phyloP scores from a whole-genome alignment of 2,797 vertebrate genomes.

The Spondyliosoma cantharus region DNA sequence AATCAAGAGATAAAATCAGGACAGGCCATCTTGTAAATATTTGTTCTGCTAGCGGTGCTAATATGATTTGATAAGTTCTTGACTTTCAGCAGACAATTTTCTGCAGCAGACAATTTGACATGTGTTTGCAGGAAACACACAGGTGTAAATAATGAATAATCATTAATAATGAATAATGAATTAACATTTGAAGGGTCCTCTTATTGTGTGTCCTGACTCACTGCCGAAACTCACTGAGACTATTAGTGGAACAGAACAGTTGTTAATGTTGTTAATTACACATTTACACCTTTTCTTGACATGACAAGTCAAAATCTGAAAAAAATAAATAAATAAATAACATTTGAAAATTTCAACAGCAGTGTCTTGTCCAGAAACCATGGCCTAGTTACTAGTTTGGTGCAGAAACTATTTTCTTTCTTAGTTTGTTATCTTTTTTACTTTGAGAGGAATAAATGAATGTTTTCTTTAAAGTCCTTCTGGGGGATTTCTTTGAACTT shows the following conservation, averaged over 20 bases:
- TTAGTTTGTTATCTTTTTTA: neutral
- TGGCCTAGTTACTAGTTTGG: too few relatives aligned
- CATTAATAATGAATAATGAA: neutral
- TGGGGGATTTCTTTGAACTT: neutral
- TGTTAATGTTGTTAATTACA: conserved; percentile 10
- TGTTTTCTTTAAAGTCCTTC: neutral
- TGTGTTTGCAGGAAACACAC: neutral
- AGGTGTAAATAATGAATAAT: neutral
- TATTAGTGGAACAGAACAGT: neutral
- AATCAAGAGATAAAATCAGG: neutral
- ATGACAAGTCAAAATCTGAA: neutral
- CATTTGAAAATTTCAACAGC: too few relatives aligned
- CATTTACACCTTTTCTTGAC: neutral
- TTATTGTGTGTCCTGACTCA: neutral
- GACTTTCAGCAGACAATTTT: conserved; percentile 5
- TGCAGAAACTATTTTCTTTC: too few relatives aligned
- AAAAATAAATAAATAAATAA: neutral
- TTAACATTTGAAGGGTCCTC: neutral
- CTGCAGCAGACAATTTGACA: conserved; percentile 7
- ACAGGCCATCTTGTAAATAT: neutral
- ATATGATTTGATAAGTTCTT: neutral
- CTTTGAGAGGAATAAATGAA: conserved; percentile 3
- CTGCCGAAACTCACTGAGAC: neutral
- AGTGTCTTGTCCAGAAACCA: too few relatives aligned
- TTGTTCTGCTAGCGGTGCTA: too few relatives aligned